Evolutionary conservation across 2,797 vertebrate genomes (phyloP), one percentile per base, ranked within the genome.

Genomic region (Anas capensis): DNA sequence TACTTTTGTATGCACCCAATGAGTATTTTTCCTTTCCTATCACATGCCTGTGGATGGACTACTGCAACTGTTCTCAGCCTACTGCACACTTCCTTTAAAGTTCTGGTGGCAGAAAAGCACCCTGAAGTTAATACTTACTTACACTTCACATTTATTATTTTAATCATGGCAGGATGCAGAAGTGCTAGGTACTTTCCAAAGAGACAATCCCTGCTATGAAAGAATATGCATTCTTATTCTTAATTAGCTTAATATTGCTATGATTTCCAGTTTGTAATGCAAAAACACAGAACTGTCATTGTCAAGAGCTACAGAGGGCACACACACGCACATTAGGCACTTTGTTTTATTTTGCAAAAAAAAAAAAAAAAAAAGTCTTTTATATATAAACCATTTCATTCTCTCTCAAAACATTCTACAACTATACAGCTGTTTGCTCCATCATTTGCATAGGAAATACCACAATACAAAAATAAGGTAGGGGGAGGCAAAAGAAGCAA

Each of bases 401-500:
- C 97, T 98, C 93, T 98, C 98, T 98, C 97, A 98, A 96, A 97
- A 98, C 98, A 98, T 97, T 97, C 97, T 97, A 97, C 96, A 98
- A 97, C 95, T 98, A 97, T 98, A 97, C 97, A 98, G 98, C 97
- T 97, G 97, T 97, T 98, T 98, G 97, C 98, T 98, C 97, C 95
- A 51, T 97, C 97, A 96, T 98, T 98, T 98, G 97, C 97, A 98
- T 98, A 98, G 97, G 98, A 98, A 98, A 97, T 98, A 98, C 97
- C 97, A 98, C 97, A 98, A 98, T 98, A 98, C 98, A 98, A 98
- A 98, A 98, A 99, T 98, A 99, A 98, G 98, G 97, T 96, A 95
- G 97, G 97, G 65, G 58, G 66, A 85, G 82, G 91, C 86, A 93
- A 95, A 98, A 98, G 98, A 98, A 98, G 98, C 98, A 97, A 98